Evolutionary conservation across 2,113 vertebrate species (phyloP).

Genomic region (Sturnus vulgaris): DNA sequence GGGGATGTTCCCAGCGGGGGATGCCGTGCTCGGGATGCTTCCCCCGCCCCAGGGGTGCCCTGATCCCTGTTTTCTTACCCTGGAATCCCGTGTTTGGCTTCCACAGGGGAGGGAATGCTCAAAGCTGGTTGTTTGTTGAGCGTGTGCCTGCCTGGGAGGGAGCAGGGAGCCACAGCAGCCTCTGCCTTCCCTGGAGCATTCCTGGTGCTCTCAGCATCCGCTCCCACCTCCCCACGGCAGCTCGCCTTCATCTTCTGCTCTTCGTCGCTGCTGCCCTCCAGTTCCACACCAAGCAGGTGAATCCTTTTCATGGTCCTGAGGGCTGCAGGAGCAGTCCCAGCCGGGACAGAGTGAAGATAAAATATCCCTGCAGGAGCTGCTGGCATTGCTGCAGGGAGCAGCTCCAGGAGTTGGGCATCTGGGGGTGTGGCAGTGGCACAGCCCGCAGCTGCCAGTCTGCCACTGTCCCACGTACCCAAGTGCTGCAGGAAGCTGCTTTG

Average conservation of each 20-base stretch:
- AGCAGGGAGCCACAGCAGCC: background rate
- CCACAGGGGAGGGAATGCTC: background rate
- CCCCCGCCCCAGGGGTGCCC: background rate
- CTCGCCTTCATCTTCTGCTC: background rate
- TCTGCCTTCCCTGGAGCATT: background rate
- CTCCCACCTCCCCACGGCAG: background rate
- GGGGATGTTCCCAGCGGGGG: background rate
- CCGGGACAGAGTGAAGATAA: background rate
- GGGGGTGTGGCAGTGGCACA: background rate
- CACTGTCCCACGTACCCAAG: background rate
- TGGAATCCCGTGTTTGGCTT: background rate
- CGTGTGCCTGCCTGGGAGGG: background rate
- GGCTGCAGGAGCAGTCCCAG: background rate
- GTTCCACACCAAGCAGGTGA: background rate
- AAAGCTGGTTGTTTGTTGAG: background rate
- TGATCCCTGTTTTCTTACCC: background rate
- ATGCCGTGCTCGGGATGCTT: background rate
- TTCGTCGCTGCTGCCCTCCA: background rate
- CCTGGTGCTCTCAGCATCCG: background rate
- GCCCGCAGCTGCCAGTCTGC: background rate
- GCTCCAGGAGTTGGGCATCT: background rate
- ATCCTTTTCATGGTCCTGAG: background rate
- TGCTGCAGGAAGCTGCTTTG: background rate
- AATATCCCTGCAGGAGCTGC: background rate
- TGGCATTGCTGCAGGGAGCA: background rate